These are phyloP conservation scores for Busseola fusca DNA, from an alignment of 2,888 invertebrate genomes.

Conservation along the genomic window DNA sequence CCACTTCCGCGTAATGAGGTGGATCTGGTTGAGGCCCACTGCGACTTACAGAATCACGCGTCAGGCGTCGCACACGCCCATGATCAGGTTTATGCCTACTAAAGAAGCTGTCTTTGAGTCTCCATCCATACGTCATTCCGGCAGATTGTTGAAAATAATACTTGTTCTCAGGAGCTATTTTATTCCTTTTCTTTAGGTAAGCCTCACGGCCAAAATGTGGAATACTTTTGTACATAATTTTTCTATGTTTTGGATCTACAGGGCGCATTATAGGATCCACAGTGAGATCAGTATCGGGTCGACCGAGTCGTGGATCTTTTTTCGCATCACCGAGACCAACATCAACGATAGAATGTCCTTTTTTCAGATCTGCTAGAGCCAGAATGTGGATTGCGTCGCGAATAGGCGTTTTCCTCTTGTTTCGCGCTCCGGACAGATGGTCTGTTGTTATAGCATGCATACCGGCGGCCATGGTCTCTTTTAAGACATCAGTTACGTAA, in stretches of 20 bases:
- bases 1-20: constrained; percentile 58
- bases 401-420: constrained; percentile 62
- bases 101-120: constrained; percentile 69
- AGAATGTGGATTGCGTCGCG: constrained; percentile 65
- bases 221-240: constrained; percentile 69
- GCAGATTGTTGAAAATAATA: constrained; percentile 69
- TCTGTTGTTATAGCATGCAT: constrained; percentile 68
- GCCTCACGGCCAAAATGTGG: constrained; percentile 68
- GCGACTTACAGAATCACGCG: constrained; percentile 63
- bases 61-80: constrained; percentile 68
- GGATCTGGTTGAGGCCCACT: constrained; percentile 73
- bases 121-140: constrained; percentile 72
- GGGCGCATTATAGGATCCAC: constrained; percentile 41
- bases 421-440: constrained; percentile 57
- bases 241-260: constrained; percentile 61
- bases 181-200: constrained; percentile 68
- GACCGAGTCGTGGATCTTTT: constrained; percentile 68
- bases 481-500: constrained; percentile 64
- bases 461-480: constrained; percentile 62
- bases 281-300: constrained; percentile 46
- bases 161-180: constrained; percentile 68
- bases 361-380: constrained; percentile 61
- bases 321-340: constrained; percentile 70
- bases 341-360: constrained; percentile 70
- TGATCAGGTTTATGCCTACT: constrained; percentile 51